Evolutionary conservation across 2,797 vertebrate species (phyloP).

Genomic region (Discoglossus pictus): DNA sequence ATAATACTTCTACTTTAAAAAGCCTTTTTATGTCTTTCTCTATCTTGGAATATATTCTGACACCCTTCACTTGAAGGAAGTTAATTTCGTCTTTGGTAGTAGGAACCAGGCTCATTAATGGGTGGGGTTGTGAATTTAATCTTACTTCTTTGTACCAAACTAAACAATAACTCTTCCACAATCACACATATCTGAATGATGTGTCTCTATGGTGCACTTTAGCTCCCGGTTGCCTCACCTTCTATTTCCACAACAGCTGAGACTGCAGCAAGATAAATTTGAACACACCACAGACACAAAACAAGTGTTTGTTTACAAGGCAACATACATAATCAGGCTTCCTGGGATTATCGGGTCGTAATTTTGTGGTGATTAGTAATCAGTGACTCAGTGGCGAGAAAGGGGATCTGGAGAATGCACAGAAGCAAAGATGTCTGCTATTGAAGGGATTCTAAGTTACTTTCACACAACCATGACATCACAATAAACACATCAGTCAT

Average conservation of each 20-base stretch:
- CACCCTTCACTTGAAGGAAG: no score
- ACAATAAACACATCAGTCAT: neutral
- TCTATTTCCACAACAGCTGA: constrained; percentile 11
- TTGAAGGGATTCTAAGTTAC: neutral
- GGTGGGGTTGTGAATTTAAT: no score
- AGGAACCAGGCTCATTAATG: no score
- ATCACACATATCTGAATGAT: neutral
- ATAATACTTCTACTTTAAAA: no score
- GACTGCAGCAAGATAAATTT: constrained; percentile 11
- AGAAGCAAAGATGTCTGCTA: neutral
- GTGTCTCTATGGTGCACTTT: neutral
- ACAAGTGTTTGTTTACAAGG: constrained; percentile 24
- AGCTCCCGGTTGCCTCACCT: neutral
- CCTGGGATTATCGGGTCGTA: constrained; percentile 7
- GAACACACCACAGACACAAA: constrained; percentile 9
- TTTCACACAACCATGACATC: neutral
- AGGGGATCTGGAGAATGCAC: neutral
- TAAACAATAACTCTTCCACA: neutral
- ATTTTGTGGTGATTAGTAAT: constrained; percentile 11
- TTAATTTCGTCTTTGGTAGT: no score
- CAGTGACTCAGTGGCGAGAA: constrained; percentile 8
- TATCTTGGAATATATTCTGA: no score
- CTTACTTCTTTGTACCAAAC: no score
- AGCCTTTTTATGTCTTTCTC: no score
- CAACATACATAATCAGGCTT: constrained; percentile 15